Evolutionary conservation across 2,113 vertebrate genomes (phyloP).

Genomic region (Psittacula cyanocephala): DNA sequence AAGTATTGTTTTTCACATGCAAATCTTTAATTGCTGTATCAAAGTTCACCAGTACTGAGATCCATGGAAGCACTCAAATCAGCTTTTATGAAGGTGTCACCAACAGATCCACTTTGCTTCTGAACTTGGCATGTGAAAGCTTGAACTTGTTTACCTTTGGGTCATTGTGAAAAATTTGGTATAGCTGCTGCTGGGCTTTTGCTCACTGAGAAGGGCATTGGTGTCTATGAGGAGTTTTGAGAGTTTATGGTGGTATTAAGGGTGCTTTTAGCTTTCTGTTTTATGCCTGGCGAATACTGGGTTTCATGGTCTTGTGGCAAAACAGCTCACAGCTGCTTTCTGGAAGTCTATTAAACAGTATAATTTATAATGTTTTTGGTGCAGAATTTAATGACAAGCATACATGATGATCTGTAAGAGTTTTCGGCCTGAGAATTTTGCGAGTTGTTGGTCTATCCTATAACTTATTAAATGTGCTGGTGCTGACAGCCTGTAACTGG

Average conservation of each 20-base stretch:
- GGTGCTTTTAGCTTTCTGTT: background rate
- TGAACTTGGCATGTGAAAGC: background rate
- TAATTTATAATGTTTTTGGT: conserved; percentile 14
- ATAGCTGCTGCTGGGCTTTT: conserved; percentile 1
- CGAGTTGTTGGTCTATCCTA: background rate
- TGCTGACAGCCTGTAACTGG: conserved; percentile 25
- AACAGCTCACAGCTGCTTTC: background rate
- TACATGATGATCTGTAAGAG: conserved; percentile 24
- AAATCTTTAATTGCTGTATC: background rate
- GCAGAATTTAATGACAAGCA: conserved; percentile 30
- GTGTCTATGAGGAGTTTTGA: background rate
- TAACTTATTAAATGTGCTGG: conserved; percentile 30
- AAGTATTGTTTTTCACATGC: background rate
- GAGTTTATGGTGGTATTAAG: background rate
- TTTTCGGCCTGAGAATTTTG: background rate
- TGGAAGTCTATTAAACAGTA: conserved; percentile 2
- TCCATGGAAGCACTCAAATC: background rate
- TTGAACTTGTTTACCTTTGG: background rate
- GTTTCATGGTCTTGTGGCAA: background rate
- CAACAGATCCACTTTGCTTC: background rate
- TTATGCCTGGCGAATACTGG: background rate
- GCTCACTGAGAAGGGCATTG: background rate
- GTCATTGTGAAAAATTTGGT: background rate
- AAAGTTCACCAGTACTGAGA: background rate
- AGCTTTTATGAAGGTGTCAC: background rate